Percentiles rank a stretch among this genome's conserved stretches.
These are phyloP conservation scores for Tringa solitaria DNA, from an alignment of 2,113 vertebrate species.

Conservation along the genomic window DNA sequence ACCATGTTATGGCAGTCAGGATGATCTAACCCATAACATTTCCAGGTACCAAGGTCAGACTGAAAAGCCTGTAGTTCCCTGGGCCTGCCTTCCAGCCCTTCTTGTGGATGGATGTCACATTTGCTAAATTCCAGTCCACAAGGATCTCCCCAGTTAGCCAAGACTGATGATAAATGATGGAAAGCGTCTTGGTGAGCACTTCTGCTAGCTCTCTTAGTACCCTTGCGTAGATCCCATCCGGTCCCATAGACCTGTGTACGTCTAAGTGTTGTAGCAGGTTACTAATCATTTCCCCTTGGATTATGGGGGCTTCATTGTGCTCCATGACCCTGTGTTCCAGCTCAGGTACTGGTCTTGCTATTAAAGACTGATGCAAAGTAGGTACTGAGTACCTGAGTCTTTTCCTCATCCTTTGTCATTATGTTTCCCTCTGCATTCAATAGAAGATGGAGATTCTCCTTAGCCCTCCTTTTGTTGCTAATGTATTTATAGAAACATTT, in stretches of 20 bases:
- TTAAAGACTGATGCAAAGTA: neutral
- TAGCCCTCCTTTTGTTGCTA: neutral
- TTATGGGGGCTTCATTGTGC: neutral
- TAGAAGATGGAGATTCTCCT: neutral
- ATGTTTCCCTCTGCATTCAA: neutral
- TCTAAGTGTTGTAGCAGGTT: neutral
- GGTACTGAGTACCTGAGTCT: neutral
- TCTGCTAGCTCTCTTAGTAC: neutral
- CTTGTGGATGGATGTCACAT: neutral
- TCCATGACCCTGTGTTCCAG: neutral
- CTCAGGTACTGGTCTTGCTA: neutral
- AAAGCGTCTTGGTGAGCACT: neutral
- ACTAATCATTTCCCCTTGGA: neutral
- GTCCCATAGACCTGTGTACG: neutral
- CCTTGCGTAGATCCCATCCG: neutral
- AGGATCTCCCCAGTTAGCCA: neutral
- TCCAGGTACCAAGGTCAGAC: neutral
- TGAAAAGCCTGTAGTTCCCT: neutral
- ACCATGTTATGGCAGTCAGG: neutral
- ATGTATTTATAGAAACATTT: neutral
- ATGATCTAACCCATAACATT: neutral
- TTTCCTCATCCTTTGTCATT: neutral
- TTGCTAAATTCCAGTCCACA: neutral
- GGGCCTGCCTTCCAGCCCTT: neutral
- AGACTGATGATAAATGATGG: neutral